A percentile compares a stretch with the other conserved stretches of the same genome.
phyloP scores from a whole-genome alignment of 2,797 vertebrate species.

The Alauda arvensis region DNA sequence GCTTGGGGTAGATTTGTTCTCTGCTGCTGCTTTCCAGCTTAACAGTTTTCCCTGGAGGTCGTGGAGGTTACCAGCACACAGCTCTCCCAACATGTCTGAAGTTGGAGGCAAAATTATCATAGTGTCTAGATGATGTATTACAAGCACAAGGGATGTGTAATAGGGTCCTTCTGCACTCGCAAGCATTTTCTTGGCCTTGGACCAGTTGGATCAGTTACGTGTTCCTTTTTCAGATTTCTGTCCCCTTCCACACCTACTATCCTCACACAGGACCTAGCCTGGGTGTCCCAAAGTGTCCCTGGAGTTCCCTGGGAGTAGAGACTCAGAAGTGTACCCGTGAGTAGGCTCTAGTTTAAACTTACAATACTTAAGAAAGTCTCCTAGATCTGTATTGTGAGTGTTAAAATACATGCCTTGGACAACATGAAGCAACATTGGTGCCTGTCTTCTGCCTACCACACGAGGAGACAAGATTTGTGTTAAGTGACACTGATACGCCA shows the following conservation, averaged over 20 bases:
- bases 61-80: background rate
- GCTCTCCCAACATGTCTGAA: background rate
- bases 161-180: background rate
- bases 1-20: background rate
- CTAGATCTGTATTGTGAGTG: background rate
- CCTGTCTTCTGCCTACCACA: background rate
- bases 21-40: background rate
- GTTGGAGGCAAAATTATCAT: background rate
- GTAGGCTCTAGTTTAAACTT: background rate
- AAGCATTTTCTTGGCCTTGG: background rate
- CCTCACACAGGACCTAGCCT: background rate
- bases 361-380: background rate
- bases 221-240: background rate
- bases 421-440: background rate
- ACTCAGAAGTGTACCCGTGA: rapidly evolving
- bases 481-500: background rate
- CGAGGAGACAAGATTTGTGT: background rate
- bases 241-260: background rate
- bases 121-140: background rate
- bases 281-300: background rate
- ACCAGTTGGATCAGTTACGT: background rate
- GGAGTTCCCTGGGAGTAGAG: background rate
- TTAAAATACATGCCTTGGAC: background rate
- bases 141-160: constrained; percentile 4
- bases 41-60: background rate